phyloP scores from a whole-genome alignment of 2,797 vertebrate species.

The Threskiornis aethiopicus region DNA sequence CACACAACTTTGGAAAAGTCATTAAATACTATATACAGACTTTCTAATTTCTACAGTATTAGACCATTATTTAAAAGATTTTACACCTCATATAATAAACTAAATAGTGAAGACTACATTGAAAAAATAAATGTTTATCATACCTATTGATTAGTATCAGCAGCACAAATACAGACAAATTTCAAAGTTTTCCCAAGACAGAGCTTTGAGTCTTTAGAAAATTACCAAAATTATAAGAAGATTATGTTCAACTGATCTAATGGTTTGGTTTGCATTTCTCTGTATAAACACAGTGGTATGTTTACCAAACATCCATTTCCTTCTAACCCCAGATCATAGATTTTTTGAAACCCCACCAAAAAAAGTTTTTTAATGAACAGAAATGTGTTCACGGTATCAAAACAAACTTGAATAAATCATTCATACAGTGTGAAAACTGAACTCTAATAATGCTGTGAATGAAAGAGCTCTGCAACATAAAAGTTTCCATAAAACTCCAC shows the following conservation, averaged over 20 bases:
- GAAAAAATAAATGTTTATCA: conserved; percentile 24
- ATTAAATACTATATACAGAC: background rate
- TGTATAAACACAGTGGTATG: conserved; percentile 66
- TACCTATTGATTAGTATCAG: conserved; percentile 10
- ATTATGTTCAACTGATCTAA: conserved; percentile 58
- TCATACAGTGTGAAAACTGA: conserved; percentile 20
- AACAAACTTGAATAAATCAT: conserved; percentile 49
- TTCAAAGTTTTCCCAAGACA: conserved; percentile 46
- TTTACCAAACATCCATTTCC: conserved; percentile 67
- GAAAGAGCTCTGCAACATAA: background rate
- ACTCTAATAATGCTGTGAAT: conserved; percentile 10
- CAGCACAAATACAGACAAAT: conserved; percentile 36
- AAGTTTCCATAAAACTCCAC: conserved; percentile 6
- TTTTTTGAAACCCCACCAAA: background rate
- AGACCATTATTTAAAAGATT: background rate
- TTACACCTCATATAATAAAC: background rate
- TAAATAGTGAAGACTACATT: background rate
- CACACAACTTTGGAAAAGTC: background rate
- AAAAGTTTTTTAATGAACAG: background rate
- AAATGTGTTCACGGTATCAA: conserved; percentile 31
- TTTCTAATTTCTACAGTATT: conserved; percentile 10
- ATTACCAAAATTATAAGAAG: background rate
- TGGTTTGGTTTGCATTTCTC: conserved; percentile 67
- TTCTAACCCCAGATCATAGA: conserved; percentile 37
- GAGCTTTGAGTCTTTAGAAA: conserved; percentile 6